A percentile compares a stretch with the other conserved stretches of the same genome.
phyloP scores from a whole-genome alignment of 2,113 vertebrate genomes.

The Vanacampus margaritifer region DNA sequence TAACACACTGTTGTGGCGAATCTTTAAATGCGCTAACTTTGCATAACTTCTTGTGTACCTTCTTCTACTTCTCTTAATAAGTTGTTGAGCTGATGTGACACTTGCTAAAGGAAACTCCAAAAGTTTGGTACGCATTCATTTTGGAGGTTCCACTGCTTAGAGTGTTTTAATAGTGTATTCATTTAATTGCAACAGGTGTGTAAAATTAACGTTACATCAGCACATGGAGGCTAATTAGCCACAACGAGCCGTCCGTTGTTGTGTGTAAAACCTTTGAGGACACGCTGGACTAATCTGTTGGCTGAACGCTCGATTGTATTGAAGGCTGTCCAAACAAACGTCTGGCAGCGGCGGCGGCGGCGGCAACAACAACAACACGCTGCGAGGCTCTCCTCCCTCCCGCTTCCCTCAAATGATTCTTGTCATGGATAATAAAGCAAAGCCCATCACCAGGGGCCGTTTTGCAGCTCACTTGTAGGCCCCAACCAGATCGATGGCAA shows the following conservation, averaged over 20 bases:
- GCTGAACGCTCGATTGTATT: slow-evolving; percentile 10
- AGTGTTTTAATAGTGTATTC: not conserved
- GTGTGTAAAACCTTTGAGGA: not conserved
- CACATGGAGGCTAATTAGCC: not conserved
- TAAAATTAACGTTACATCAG: not conserved
- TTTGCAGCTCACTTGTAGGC: slow-evolving; percentile 19
- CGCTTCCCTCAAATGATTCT: slow-evolving; percentile 19
- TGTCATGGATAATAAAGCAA: slow-evolving; percentile 20
- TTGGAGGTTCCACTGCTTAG: not conserved
- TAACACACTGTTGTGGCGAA: no score
- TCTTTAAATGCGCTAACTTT: no score
- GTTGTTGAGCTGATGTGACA: no score
- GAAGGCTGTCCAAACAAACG: slow-evolving; percentile 34
- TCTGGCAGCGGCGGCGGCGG: not conserved
- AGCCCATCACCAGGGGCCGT: slow-evolving; percentile 10
- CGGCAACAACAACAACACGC: slow-evolving; percentile 5
- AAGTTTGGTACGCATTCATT: not conserved
- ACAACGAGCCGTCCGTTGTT: not conserved
- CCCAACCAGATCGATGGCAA: slow-evolving; percentile 17
- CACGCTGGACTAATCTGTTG: not conserved
- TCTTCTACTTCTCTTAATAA: no score
- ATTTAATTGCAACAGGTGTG: not conserved
- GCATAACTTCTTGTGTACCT: no score
- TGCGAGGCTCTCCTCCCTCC: slow-evolving; percentile 12
- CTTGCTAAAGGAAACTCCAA: no score